Evolutionary conservation across 1,140 invertebrate species (phyloP).

Genomic region (Drosophila jambulina): DNA sequence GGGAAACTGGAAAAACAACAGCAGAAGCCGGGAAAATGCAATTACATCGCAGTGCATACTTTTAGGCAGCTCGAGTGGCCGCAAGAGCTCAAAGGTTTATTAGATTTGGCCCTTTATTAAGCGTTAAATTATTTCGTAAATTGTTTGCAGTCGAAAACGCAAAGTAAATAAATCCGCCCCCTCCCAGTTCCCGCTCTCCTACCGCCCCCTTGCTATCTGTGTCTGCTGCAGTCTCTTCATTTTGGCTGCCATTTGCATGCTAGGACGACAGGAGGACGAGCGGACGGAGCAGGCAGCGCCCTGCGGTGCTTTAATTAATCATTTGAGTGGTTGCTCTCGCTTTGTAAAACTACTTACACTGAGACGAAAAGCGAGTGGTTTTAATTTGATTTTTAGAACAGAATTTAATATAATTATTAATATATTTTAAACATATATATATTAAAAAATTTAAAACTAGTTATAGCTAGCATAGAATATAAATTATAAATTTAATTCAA

Average conservation of each 20-base stretch:
- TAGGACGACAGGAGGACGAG: conserved; percentile 1
- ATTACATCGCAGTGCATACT: conserved; percentile 76
- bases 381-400: not conserved
- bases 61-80: conserved; percentile 58
- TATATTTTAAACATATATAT: too few relatives aligned
- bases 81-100: conserved; percentile 82
- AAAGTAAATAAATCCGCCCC: conserved; percentile 70
- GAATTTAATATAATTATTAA: not conserved
- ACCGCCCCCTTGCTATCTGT: conserved; percentile 16
- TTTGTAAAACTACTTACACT: conserved; percentile 67
- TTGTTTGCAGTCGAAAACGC: conserved; percentile 70
- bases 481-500: too few relatives aligned
- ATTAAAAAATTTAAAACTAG: too few relatives aligned
- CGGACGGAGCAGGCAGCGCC: conserved; percentile 42
- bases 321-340: conserved; percentile 61
- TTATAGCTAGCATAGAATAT: too few relatives aligned
- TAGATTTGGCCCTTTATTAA: conserved; percentile 82
- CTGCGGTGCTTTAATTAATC: conserved; percentile 79
- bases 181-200: not conserved
- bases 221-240: conserved; percentile 62
- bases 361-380: not conserved
- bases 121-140: conserved; percentile 83
- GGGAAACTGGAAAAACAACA: conserved; percentile 28
- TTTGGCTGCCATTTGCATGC: conserved; percentile 80
- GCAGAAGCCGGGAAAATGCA: conserved; percentile 62